Base-by-base conservation (phyloP, 2,113 vertebrate genomes). In the Labeo catla region DNA sequence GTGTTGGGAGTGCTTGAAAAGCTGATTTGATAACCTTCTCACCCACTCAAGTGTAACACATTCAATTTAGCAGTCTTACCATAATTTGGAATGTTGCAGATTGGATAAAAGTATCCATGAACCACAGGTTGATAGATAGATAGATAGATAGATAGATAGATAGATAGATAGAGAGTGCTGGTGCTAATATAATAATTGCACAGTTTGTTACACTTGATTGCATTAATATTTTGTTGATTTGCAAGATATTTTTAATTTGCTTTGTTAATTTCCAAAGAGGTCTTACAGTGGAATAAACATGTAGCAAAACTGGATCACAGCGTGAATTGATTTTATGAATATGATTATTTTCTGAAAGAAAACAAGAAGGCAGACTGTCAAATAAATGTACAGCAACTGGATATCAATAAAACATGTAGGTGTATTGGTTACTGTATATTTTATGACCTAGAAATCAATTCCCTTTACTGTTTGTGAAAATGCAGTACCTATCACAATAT, bases 1-100 rank as follows among this genome's bases (percentile, higher is more conserved):
- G 76, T 21, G 43, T 49, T 72, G 66, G 65, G 50, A 63, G 77
- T 57, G 23, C 68, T 87, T 65, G 9, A 63, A 52, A 36, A 52
- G 43, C 15, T 82, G 83, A 85, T 82, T 54, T 82, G 77, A 82
- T 47, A 43, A 86, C 57, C 76, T 82, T 49, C 49, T 49, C n/a
- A 23, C 16, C 45, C 76, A 43, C 76, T 57, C 50, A 74, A 79
- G 84, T 76, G 52, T 78, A 47, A 83, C 36, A 12, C 10, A 49
- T 16, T 66, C 66, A 59, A 9, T 34, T 21, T 81, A 59, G 49
- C 59, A 28, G 70, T 19, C 39, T 65, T 12, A 65, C 39, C 5
- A 65, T 65, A 65, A 65, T 65, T 65, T 65, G 61, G 61, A 11
- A 2, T 28, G n/a, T 10, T 28, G 10, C 43, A 47, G 61, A 23